phyloP scores from a whole-genome alignment of 2,888 invertebrate genomes.

The Epinotia demarniana region DNA sequence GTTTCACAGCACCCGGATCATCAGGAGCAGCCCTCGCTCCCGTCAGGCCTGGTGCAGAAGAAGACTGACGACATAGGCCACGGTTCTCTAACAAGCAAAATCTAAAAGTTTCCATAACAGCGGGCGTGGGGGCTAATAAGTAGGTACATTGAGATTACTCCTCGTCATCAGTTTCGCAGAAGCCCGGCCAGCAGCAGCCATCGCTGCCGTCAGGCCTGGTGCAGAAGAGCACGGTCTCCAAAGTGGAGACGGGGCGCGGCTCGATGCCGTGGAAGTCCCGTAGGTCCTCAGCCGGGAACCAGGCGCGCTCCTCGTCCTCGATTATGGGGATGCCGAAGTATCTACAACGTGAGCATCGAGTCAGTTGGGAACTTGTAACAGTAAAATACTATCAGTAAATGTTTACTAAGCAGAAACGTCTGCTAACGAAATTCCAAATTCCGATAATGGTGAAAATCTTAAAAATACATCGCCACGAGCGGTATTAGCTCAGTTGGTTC shows the following conservation, averaged over 20 bases:
- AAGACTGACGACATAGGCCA: too few relatives aligned
- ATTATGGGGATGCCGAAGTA: constrained; percentile 91
- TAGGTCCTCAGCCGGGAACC: constrained; percentile 95
- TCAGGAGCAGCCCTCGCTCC: neutral
- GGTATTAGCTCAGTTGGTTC: too few relatives aligned
- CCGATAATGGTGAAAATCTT: too few relatives aligned
- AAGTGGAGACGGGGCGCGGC: constrained; percentile 87
- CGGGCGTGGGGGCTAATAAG: too few relatives aligned
- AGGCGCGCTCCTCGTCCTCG: constrained; percentile 95
- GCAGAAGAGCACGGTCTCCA: constrained; percentile 92
- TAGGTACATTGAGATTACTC: constrained; percentile 57
- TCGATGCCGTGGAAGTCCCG: constrained; percentile 95
- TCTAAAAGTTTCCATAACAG: neutral
- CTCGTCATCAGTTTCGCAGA: constrained; percentile 80
- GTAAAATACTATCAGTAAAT: too few relatives aligned
- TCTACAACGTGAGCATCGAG: constrained; percentile 76
- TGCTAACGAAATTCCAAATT: too few relatives aligned
- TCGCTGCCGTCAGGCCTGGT: constrained; percentile 93
- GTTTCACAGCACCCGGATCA: neutral
- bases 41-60: neutral
- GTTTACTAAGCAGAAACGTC: too few relatives aligned
- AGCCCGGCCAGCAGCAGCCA: constrained; percentile 90
- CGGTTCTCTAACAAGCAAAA: too few relatives aligned
- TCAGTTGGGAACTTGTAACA: too few relatives aligned
- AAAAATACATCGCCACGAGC: too few relatives aligned